Conservation (phyloP, 2,797 vertebrate species). For the Limosa lapponica region DNA sequence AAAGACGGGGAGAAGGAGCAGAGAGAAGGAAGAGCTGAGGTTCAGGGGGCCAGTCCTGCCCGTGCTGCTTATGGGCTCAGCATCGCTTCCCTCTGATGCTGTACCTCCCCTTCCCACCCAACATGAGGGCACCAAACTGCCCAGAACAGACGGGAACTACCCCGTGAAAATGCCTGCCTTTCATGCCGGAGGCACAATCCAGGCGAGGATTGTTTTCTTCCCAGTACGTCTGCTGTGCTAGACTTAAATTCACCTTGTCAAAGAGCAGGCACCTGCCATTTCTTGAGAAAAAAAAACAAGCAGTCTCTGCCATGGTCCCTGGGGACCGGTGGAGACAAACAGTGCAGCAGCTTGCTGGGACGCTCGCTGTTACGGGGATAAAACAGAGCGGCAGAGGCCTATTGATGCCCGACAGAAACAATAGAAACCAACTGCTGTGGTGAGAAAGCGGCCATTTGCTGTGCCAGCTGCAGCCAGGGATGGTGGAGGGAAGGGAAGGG, state of each 20-base stretch:
- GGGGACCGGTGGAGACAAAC: not conserved
- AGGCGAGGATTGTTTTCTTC: not conserved
- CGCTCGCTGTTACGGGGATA: not conserved
- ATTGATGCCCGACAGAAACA: not conserved
- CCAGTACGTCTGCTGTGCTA: not conserved
- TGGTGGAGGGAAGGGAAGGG: not conserved
- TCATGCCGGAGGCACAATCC: not conserved
- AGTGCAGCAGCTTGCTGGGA: not conserved
- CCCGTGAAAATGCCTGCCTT: not conserved
- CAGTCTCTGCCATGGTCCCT: not conserved
- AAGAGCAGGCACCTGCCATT: constrained; percentile 14
- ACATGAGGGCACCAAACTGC: not conserved
- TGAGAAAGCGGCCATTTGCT: constrained; percentile 22
- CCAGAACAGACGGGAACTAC: not conserved
- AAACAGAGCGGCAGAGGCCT: not conserved
- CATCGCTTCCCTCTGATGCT: too few relatives aligned
- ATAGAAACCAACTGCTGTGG: not conserved
- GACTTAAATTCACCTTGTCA: constrained; percentile 16
- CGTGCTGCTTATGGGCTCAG: accelerated
- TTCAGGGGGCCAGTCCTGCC: not conserved
- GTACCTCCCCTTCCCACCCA: accelerated
- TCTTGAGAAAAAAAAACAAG: not conserved
- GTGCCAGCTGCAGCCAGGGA: not conserved
- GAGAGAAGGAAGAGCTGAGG: not conserved
- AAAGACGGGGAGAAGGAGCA: not conserved